Percentiles rank a stretch among this genome's conserved stretches.
These are phyloP conservation scores for Antitype chi DNA, from an alignment of 2,888 invertebrate genomes.

Conservation along the genomic window DNA sequence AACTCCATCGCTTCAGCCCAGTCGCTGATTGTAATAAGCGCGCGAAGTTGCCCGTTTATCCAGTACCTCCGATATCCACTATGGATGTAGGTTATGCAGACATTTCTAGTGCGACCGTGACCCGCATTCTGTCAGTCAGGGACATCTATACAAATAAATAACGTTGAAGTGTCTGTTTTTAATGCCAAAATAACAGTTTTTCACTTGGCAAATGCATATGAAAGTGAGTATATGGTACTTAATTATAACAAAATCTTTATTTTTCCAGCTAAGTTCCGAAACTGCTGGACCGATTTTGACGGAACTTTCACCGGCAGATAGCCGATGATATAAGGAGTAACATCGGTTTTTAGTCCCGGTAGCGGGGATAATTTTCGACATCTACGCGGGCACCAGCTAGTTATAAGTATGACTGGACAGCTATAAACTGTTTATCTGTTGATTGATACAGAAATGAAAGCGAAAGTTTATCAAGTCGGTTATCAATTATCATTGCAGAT, in stretches of 20 bases:
- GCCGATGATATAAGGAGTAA: no score
- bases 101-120: conserved; percentile 30
- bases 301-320: no score
- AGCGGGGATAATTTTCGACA: no score
- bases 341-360: no score
- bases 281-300: no score
- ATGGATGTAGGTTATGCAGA: conserved; percentile 3
- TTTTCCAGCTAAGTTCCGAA: no score
- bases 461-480: conserved; percentile 38
- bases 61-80: not conserved
- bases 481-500: conserved; percentile 20
- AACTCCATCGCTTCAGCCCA: not conserved
- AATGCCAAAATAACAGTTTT: no score
- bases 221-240: no score
- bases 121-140: conserved; percentile 10
- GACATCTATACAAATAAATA: not conserved
- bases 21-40: conserved; percentile 5
- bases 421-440: conserved; percentile 2
- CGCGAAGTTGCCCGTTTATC: not conserved
- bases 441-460: conserved; percentile 39
- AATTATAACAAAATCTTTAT: no score
- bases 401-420: not conserved
- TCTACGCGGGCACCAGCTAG: no score
- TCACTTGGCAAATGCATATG: no score
- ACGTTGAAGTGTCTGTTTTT: no score